Percentiles rank a stretch among this genome's conserved stretches.
phyloP scores from a whole-genome alignment of 2,888 invertebrate species.

The Ornithoptera priamus region DNA sequence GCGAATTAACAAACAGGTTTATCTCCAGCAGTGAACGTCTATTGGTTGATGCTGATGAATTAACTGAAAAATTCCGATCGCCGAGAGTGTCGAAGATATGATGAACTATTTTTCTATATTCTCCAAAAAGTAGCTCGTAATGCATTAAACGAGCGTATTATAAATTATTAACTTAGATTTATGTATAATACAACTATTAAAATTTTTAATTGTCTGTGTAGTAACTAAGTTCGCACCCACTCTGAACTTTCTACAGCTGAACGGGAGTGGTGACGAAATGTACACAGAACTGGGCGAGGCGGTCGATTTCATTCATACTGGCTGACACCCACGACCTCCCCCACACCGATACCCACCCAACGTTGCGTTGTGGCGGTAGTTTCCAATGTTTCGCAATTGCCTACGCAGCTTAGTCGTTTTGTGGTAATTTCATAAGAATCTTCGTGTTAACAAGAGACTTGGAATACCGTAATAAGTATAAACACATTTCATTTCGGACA shows the following conservation, averaged over 20 bases:
- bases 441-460: background rate
- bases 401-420: background rate
- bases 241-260: constrained; percentile 40
- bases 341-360: constrained; percentile 35
- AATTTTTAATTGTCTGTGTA: background rate
- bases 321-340: constrained; percentile 38
- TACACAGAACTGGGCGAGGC: constrained; percentile 36
- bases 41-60: no score
- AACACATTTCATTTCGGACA: background rate
- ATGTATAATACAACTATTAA: background rate
- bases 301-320: constrained; percentile 52
- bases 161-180: no score
- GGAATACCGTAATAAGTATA: background rate
- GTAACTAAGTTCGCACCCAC: constrained; percentile 32
- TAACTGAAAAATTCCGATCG: no score
- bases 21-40: no score
- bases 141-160: no score
- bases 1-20: no score
- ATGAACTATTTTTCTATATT: no score
- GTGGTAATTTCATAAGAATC: background rate
- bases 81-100: no score
- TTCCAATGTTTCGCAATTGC: constrained; percentile 8
- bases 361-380: constrained; percentile 14
- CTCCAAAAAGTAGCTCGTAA: no score
- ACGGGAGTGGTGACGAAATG: constrained; percentile 39